These are phyloP conservation scores for Ditylenchus dipsaci DNA, from an alignment of 1,140 invertebrate species.

Conservation along the genomic window DNA sequence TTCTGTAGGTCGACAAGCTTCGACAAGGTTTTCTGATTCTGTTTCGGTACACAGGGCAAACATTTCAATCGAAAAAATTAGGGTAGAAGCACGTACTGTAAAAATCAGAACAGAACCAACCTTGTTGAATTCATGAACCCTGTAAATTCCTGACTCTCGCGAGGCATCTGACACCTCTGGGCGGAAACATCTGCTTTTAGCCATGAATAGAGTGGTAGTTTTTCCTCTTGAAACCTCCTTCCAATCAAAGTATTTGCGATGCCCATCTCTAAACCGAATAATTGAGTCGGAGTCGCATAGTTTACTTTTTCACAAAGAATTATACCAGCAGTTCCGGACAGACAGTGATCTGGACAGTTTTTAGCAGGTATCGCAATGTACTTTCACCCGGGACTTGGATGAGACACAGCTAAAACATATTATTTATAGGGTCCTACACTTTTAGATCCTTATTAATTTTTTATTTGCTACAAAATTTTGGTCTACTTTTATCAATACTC, in stretches of 20 bases:
- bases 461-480: too few relatives aligned
- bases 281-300: background rate
- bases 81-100: background rate
- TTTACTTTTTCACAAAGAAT: background rate
- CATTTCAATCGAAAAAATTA: conserved; percentile 60
- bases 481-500: too few relatives aligned
- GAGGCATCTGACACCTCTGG: conserved; percentile 60
- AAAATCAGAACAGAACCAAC: conserved; percentile 13
- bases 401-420: conserved; percentile 7
- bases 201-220: conserved; percentile 56
- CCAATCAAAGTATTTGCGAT: conserved; percentile 53
- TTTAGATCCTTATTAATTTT: too few relatives aligned
- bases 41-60: conserved; percentile 59
- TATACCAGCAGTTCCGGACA: conserved; percentile 60
- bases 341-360: conserved; percentile 47
- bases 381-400: conserved; percentile 1
- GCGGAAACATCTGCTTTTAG: conserved; percentile 62
- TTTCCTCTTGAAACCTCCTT: conserved; percentile 34
- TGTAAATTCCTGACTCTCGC: conserved; percentile 60
- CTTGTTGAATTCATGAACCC: conserved; percentile 65
- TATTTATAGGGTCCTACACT: too few relatives aligned
- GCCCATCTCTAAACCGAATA: conserved; percentile 59
- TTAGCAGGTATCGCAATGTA: background rate
- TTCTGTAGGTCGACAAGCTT: conserved; percentile 60
- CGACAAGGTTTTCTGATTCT: conserved; percentile 58